Conservation (phyloP, 2,888 invertebrate species). For the Cantharis rustica region DNA sequence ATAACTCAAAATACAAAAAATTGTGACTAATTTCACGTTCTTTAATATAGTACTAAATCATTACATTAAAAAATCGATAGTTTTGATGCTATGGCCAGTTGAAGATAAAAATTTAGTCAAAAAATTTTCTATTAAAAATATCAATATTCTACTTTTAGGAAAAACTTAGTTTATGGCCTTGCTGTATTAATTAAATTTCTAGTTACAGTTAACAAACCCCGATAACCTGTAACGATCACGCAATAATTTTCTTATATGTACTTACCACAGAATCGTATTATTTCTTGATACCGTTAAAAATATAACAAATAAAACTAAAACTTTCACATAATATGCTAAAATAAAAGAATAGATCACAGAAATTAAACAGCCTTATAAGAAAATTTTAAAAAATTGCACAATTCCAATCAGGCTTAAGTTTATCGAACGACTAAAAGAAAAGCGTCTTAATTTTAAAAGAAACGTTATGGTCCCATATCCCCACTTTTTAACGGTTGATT, state of each 20-base stretch:
- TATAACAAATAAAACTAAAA: not conserved
- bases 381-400: not conserved
- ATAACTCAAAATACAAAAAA: too few relatives aligned
- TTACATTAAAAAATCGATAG: too few relatives aligned
- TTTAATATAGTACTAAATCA: too few relatives aligned
- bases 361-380: not conserved
- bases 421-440: not conserved
- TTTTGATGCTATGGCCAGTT: too few relatives aligned
- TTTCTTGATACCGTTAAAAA: not conserved
- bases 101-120: too few relatives aligned
- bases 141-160: too few relatives aligned
- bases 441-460: conserved; percentile 13
- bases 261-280: not conserved
- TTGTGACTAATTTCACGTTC: too few relatives aligned
- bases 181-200: too few relatives aligned
- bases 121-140: too few relatives aligned
- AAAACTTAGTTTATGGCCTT: too few relatives aligned
- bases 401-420: not conserved
- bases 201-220: too few relatives aligned
- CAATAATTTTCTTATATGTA: too few relatives aligned
- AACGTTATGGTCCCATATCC: conserved; percentile 30
- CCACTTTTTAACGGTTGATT: conserved; percentile 47
- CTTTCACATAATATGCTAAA: not conserved
- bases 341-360: not conserved
- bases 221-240: not conserved